Base-by-base conservation (phyloP, 2,888 invertebrate species). In the Chromoteleia sp. region DNA sequence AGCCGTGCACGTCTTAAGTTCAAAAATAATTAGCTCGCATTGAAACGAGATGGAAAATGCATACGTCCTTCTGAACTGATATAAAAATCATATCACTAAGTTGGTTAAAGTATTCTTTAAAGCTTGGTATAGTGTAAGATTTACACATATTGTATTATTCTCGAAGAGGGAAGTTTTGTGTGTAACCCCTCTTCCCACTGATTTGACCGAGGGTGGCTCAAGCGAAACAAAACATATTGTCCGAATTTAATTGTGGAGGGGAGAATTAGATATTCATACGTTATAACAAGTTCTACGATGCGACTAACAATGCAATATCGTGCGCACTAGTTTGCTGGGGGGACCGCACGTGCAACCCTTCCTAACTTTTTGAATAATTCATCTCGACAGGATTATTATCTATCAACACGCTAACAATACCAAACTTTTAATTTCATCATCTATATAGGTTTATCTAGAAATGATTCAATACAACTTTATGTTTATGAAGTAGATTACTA, bases 181-280 rank as follows among this genome's bases (percentile, higher is more conserved):
- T 80, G 70, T 78, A 81, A 75, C 74, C 81, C 77, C 81, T 79
- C 65, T 75, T 77, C 67, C 81, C 73, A 70, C 73, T 79, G 71
- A 79, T 70, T 68, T 68, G 59, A 65, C 79, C 76, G 79, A 81
- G 84, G 84, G 84, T 82, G 84, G 77, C 81, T 82, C 81, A 76
- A 81, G 85, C 81, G 83, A 91, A 91, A 91, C 91, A 91, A 91
- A 91, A 91, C 91, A 91, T 91, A 91, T 91, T 91, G 91, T 91
- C 89, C 88, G 89, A 90, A 91, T 91, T 91, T 91, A 91, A 91
- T 91, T 91, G 89, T 90, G 85, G 86, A 90, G 86, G 88, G 86
- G 85, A 86, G 87, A 88, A 90, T 91, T 91, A 90, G 89, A 90
- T 90, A 91, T 91, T 91, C 91, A 91, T 91, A 91, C 87, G 90